Base-by-base conservation (phyloP, 1,140 invertebrate species). In the Drosophila subpulchrella region DNA sequence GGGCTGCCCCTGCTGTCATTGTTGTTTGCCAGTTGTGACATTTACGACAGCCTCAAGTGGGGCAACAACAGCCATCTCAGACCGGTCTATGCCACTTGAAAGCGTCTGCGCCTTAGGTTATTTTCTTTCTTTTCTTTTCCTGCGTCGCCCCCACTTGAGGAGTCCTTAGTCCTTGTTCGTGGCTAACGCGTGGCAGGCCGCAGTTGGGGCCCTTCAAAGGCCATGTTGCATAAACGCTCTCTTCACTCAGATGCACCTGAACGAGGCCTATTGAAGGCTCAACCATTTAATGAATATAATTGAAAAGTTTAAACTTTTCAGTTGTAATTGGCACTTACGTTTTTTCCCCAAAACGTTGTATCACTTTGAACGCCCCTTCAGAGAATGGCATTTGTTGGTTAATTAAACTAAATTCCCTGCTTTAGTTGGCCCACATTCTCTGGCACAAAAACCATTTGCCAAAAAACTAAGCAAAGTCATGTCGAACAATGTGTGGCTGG, bases 31-130 rank as follows among this genome's bases (percentile, higher is more conserved):
- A 79, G 80, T 63, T 80, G 72, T 84, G 84, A 84, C 85, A 89
- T 88, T 88, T 88, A 89, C 83, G 80, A 80, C 83, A 84, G 84
- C 84, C 71, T 82, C 67, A 83, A 88, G 79, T 89, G 76, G 79
- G 71, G 75, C 83, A 78, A 36, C 80, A 61, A 67, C 81, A 79
- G 62, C 78, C 72, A 61, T 42, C 72, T 61, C 76, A 84, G 67
- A 72, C 46, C 66, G 72, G 75, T 78, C 79, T 88, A 71, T 83
- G 84, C 66, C 68, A 84, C 84, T 88, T 89, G 85, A 89, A 75
- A 74, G 77, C 80, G 77, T 88, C 84, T 89, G 84, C 63, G 73
- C 80, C 84, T 84, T 41, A 67, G 84, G 84, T 57, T 73, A 61
- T 68, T 59, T 71, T 70, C 63, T 32, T 51, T 48, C 54, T 55